Conservation (phyloP, 1,140 invertebrate genomes). For the Elysia chlorotica region DNA sequence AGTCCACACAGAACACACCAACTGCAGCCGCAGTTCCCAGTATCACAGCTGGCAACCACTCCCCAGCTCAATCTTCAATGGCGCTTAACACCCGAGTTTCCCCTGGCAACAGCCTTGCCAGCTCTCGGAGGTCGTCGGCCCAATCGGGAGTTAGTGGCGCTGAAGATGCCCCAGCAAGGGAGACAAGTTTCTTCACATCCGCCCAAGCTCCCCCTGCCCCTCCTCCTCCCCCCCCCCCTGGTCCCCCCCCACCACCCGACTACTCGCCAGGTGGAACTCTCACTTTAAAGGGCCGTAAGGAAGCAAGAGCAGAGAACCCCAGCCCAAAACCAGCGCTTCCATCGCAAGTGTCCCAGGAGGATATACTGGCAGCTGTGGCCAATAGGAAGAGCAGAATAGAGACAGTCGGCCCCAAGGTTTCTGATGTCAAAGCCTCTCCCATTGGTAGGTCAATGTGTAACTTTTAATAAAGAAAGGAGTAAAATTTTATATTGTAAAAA, state of each 20-base stretch:
- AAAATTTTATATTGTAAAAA: too few relatives aligned
- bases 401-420: constrained; percentile 34
- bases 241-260: not conserved
- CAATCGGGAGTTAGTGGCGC: constrained; percentile 30
- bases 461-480: too few relatives aligned
- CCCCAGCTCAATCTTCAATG: not conserved
- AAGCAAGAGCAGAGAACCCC: too few relatives aligned
- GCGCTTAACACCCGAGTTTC: constrained; percentile 9
- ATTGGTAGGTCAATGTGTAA: constrained; percentile 19
- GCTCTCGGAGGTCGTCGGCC: constrained; percentile 28
- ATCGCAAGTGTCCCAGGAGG: constrained; percentile 21
- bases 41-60: not conserved
- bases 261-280: constrained; percentile 3
- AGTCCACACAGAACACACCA: not conserved
- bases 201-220: constrained; percentile 33
- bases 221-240: constrained; percentile 28
- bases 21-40: not conserved
- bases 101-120: constrained; percentile 17
- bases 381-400: constrained; percentile 41
- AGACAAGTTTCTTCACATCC: constrained; percentile 20
- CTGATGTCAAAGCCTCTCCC: constrained; percentile 11
- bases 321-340: too few relatives aligned
- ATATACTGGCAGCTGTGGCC: constrained; percentile 45
- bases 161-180: constrained; percentile 18
- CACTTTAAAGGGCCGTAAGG: too few relatives aligned